These are phyloP conservation scores for Morone saxatilis DNA, from an alignment of 2,113 vertebrate genomes.

Conservation along the genomic window DNA sequence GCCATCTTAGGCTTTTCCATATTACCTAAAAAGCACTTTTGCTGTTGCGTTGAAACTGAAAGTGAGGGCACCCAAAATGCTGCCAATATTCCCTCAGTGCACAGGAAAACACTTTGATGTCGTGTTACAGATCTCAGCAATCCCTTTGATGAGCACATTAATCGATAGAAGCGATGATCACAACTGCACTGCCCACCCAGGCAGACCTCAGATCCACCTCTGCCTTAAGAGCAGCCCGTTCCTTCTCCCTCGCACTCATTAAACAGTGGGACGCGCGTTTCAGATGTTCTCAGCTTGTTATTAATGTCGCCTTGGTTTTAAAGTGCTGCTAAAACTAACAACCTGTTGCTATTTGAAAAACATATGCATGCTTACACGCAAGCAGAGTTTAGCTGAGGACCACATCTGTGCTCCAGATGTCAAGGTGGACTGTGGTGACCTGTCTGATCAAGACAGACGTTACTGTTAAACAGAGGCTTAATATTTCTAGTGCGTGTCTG, in stretches of 20 bases:
- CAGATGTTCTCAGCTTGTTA: conserved; percentile 46
- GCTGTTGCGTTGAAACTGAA: too few species aligned
- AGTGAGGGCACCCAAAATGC: too few species aligned
- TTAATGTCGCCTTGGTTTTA: conserved; percentile 43
- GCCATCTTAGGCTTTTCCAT: too few species aligned
- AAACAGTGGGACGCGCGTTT: conserved; percentile 37
- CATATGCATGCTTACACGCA: conserved; percentile 20
- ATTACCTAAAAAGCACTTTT: too few species aligned
- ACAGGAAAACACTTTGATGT: too few species aligned
- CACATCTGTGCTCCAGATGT: conserved; percentile 72
- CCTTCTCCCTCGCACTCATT: neutral
- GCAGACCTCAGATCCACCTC: conserved; percentile 17
- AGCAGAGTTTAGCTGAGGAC: conserved; percentile 14
- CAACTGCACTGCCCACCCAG: neutral
- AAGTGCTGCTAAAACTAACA: conserved; percentile 43
- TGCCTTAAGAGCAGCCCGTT: neutral
- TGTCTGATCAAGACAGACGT: conserved; percentile 21
- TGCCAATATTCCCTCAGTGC: too few species aligned
- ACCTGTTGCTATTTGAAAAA: conserved; percentile 29
- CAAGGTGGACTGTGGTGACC: conserved; percentile 31
- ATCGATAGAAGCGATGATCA: neutral
- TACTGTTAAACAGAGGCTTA: conserved; percentile 30
- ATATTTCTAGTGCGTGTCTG: neutral
- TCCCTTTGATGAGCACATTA: neutral
- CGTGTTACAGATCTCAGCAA: neutral